A percentile compares a stretch with the other conserved stretches of the same genome.
Conservation (phyloP, 2,888 invertebrate genomes). For the Brachynemurus nebulosus region DNA sequence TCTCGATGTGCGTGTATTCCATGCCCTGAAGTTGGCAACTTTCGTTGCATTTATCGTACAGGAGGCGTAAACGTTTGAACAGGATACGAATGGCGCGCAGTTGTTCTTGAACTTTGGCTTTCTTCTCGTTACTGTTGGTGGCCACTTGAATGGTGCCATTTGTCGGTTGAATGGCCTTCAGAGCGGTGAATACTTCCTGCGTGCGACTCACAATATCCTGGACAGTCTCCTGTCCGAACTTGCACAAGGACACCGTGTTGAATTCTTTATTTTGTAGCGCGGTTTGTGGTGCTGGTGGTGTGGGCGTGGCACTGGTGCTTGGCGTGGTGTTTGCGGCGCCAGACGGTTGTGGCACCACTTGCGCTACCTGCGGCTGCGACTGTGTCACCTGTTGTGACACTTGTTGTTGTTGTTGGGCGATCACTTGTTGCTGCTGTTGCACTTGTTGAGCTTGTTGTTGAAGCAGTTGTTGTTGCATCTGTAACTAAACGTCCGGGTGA, state of each 20-base stretch:
- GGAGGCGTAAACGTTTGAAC: constrained; percentile 72
- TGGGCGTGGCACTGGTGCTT: constrained; percentile 8
- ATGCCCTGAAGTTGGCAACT: constrained; percentile 76
- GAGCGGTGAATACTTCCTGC: constrained; percentile 75
- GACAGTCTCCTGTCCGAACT: constrained; percentile 87
- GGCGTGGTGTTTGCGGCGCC: constrained; percentile 18
- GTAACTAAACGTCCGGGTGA: too few species aligned
- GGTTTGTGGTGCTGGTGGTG: constrained; percentile 18
- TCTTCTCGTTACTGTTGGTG: constrained; percentile 66
- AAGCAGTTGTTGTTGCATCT: constrained; percentile 26
- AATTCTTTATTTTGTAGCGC: constrained; percentile 50
- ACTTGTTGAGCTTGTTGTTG: constrained; percentile 19
- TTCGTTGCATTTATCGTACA: constrained; percentile 89
- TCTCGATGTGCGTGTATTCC: constrained; percentile 87
- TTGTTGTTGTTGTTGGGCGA: constrained; percentile 24
- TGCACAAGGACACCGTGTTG: constrained; percentile 75
- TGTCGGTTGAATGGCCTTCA: constrained; percentile 70
- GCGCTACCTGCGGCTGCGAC: constrained; percentile 25
- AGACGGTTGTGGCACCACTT: constrained; percentile 23
- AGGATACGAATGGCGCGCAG: constrained; percentile 63
- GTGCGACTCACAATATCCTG: constrained; percentile 88
- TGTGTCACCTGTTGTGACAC: constrained; percentile 27
- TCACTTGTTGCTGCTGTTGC: constrained; percentile 22
- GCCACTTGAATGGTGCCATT: constrained; percentile 64
- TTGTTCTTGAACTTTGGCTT: constrained; percentile 78